phyloP scores from a whole-genome alignment of 2,113 vertebrate genomes.

The Tachysurus vachellii region DNA sequence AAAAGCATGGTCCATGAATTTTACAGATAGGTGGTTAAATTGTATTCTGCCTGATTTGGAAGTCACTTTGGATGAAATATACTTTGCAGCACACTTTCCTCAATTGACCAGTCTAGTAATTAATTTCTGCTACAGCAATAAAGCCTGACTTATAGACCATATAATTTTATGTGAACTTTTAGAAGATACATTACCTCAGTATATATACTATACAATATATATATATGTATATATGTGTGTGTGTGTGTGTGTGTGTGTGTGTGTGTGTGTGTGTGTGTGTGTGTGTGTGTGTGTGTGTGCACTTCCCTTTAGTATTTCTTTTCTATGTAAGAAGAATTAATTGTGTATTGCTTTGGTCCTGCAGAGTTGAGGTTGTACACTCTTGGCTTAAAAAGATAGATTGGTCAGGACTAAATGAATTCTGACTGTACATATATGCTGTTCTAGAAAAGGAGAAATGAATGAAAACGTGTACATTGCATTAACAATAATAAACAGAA shows the following conservation, averaged over 20 bases:
- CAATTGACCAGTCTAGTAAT: background rate
- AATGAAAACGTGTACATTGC: background rate
- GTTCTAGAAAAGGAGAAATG: background rate
- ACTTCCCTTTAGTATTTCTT: background rate
- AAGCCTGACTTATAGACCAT: background rate
- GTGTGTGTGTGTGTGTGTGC: no score
- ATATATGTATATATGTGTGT: no score
- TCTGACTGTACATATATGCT: background rate
- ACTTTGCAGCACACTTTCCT: background rate
- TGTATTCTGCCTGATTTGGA: background rate
- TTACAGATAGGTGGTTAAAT: background rate
- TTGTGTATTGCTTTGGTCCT: background rate
- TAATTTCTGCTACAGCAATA: background rate
- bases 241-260: no score
- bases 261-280: no score
- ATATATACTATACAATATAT: background rate
- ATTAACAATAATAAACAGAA: background rate
- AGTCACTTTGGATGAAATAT: background rate
- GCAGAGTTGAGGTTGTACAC: background rate
- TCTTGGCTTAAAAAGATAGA: background rate
- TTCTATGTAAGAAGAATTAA: background rate
- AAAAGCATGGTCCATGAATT: background rate
- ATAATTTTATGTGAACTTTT: background rate
- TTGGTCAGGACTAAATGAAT: background rate
- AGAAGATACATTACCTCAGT: background rate